Evolutionary conservation across 2,113 vertebrate genomes (phyloP), one percentile per base, ranked within the genome.

Genomic region (Eolophus roseicapilla): DNA sequence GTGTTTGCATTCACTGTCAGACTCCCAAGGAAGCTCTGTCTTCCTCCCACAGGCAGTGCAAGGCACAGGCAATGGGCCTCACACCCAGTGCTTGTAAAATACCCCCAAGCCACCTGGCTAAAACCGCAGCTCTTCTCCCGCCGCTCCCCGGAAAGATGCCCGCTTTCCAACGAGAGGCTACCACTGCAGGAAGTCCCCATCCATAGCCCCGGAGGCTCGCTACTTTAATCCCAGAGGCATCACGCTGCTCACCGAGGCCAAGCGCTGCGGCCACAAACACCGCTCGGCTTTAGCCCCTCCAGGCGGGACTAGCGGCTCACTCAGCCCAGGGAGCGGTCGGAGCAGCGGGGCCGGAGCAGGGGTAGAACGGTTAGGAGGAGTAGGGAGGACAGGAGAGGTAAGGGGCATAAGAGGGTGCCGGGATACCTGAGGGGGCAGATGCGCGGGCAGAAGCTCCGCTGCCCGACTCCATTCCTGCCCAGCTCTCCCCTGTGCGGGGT

Each of bases 161-260:
- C 5, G 7, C 57, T 65, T 24, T 23, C 37, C 63, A 7, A 31
- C 1, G 41, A 19, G 20, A 9, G n/a, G 44, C 21, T 6, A 11
- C 28, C n/a, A 2, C 25, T 0, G 39, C 37, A 21, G 41, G 2
- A 5, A 9, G 3, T 16, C 50, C 43, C 74, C 68, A 23, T 27
- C 20, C 59, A 3, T 5, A 59, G 1, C 24, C 10, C 12, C 6
- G 33, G 0, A 5, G 0, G 6, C 55, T 84, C 60, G 1, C 69
- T 4, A 41, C 6, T 57, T 69, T 14, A 6, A 5, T 5, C 62
- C 10, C 81, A 35, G 44, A 4, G 59, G 35, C 11, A 41, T 4
- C 57, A 5, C 20, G 20, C 43, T 9, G 50, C 57, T 49, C 67
- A 6, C 71, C 16, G 21, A n/a, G 24, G 15, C n/a, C 73, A 12